phyloP scores from a whole-genome alignment of 2,113 vertebrate genomes.

The Turnix velox region DNA sequence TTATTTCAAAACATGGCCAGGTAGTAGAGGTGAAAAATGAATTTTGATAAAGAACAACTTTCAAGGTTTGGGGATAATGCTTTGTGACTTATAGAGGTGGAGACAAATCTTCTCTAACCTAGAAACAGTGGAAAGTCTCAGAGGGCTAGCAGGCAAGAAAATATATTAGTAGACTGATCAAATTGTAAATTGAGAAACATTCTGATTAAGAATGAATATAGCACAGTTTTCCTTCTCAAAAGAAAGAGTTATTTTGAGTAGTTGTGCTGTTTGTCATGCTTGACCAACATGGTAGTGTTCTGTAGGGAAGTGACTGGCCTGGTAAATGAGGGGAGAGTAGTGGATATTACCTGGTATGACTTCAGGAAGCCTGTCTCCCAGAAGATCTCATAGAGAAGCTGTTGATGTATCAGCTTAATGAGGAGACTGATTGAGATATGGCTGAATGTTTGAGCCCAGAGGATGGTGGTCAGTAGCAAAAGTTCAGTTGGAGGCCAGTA shows the following conservation, averaged over 20 bases:
- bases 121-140: background rate
- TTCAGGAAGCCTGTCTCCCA: background rate
- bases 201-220: background rate
- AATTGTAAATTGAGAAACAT: background rate
- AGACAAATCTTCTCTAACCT: background rate
- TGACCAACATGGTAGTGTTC: background rate
- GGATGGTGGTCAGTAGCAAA: background rate
- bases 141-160: background rate
- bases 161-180: background rate
- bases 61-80: background rate
- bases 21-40: background rate
- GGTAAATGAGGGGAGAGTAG: background rate
- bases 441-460: background rate
- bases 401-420: background rate
- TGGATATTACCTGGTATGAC: background rate
- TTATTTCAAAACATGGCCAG: background rate
- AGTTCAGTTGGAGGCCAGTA: background rate
- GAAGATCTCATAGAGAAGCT: background rate
- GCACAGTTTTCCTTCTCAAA: background rate
- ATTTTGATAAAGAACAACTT: background rate
- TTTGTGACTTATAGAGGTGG: background rate
- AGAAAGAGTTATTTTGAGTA: background rate
- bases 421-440: background rate
- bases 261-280: background rate
- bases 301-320: background rate